Percentiles rank a stretch among this genome's conserved stretches.
Evolutionary conservation across 2,888 invertebrate species (phyloP).

Genomic region (Lycophotia porphyrea): DNA sequence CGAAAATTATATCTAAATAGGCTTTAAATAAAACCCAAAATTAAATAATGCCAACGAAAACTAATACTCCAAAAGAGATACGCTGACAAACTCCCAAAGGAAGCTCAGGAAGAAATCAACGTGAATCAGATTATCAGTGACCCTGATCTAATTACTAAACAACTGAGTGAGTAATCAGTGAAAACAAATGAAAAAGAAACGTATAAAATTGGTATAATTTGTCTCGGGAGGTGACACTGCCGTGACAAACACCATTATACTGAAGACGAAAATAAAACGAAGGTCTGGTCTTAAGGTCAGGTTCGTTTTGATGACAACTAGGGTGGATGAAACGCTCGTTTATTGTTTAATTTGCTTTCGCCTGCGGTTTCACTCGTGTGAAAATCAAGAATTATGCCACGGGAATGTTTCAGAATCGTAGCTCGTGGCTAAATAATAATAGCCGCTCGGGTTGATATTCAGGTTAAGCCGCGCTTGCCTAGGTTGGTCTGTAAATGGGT

Average conservation of each 20-base stretch:
- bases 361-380: neutral
- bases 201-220: slow-evolving; percentile 65
- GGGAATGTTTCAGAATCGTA: no score
- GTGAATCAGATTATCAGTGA: slow-evolving; percentile 41
- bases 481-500: no score
- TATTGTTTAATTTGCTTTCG: neutral
- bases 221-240: slow-evolving; percentile 61
- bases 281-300: slow-evolving; percentile 57
- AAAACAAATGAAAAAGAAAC: slow-evolving; percentile 55
- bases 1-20: neutral
- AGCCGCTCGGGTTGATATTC: no score
- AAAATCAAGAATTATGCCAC: neutral
- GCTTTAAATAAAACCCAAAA: neutral
- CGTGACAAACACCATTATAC: slow-evolving; percentile 69
- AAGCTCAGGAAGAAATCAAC: slow-evolving; percentile 40
- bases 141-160: slow-evolving; percentile 44
- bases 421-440: no score
- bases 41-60: neutral
- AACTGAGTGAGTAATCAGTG: slow-evolving; percentile 49
- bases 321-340: slow-evolving; percentile 40
- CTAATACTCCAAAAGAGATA: neutral
- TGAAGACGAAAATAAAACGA: slow-evolving; percentile 64
- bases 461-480: no score
- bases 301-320: slow-evolving; percentile 37
- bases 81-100: neutral